A percentile compares a stretch with the other conserved stretches of the same genome.
These are phyloP conservation scores for Erpobdella octoculata DNA, from an alignment of 2,888 invertebrate species.

Conservation along the genomic window DNA sequence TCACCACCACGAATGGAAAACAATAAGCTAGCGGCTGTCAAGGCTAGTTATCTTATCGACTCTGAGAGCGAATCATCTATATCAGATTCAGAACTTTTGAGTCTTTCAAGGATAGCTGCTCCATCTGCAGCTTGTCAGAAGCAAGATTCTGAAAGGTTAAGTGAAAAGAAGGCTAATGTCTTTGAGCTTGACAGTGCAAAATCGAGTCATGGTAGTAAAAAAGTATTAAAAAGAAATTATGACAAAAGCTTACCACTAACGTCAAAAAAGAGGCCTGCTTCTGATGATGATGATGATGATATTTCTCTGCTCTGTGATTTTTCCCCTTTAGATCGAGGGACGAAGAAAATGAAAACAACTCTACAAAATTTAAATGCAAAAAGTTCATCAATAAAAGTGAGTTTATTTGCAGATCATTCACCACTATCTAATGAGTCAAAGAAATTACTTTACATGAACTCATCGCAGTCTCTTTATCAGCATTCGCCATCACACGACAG, in stretches of 20 bases:
- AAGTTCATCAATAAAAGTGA: background rate
- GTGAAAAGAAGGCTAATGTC: too few species aligned
- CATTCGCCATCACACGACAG: background rate
- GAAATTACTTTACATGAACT: background rate
- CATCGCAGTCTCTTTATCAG: background rate
- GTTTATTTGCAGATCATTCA: background rate
- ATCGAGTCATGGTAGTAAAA: too few species aligned
- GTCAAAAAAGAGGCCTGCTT: background rate
- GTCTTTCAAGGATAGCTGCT: background rate
- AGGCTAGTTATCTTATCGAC: background rate
- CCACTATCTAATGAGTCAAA: background rate
- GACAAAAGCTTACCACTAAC: background rate
- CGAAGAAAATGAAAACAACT: background rate
- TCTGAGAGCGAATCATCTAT: background rate
- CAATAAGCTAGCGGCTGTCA: background rate
- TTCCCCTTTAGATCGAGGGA: background rate
- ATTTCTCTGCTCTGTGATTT: too few species aligned
- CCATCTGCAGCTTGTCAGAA: background rate
- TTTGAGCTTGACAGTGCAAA: too few species aligned
- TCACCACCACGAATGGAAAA: background rate
- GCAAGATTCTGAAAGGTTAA: too few species aligned
- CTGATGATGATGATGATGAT: background rate
- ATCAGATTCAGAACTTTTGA: background rate
- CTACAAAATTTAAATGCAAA: background rate
- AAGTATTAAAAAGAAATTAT: background rate